phyloP scores from a whole-genome alignment of 37 sponge, comb jelly and placozoan genomes.

The Chondrosia reniformis region DNA sequence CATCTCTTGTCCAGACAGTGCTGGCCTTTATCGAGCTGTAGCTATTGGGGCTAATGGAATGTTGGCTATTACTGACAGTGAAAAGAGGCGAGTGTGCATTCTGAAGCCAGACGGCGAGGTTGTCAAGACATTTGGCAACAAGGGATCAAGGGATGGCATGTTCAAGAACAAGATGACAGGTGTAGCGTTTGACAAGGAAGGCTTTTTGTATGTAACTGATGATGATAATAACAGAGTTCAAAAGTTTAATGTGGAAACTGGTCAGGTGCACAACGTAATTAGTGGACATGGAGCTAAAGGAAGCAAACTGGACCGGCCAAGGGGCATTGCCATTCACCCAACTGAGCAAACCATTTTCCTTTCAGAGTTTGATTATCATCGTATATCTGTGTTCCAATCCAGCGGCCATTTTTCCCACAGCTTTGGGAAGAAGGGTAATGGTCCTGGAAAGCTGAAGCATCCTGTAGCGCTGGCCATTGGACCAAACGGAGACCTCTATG shows the following conservation, averaged over 20 bases:
- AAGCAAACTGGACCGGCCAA: constrained; percentile 11
- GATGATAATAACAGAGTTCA: constrained; percentile 9
- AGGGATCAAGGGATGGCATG: constrained; percentile 10
- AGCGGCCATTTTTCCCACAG: constrained; percentile 21
- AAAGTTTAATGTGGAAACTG: background rate
- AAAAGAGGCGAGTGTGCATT: constrained; percentile 1
- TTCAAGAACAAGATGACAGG: constrained; percentile 21
- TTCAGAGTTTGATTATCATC: constrained; percentile 27
- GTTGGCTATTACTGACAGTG: constrained; percentile 12
- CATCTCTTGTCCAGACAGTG: background rate
- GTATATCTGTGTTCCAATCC: constrained; percentile 29
- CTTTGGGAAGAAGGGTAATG: constrained; percentile 38
- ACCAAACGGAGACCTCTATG: constrained; percentile 23
- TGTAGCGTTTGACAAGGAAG: background rate
- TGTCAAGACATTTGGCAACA: constrained; percentile 4
- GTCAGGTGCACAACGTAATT: constrained; percentile 13
- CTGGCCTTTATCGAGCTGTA: background rate
- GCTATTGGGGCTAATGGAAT: background rate
- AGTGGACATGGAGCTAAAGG: background rate
- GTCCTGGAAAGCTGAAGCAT: constrained; percentile 15
- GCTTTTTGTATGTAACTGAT: constrained; percentile 17
- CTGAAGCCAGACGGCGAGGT: background rate
- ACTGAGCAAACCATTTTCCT: constrained; percentile 18
- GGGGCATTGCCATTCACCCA: background rate
- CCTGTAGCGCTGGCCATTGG: constrained; percentile 42